Base-by-base conservation (phyloP, 2,113 vertebrate species). In the Scytalopus superciliaris region DNA sequence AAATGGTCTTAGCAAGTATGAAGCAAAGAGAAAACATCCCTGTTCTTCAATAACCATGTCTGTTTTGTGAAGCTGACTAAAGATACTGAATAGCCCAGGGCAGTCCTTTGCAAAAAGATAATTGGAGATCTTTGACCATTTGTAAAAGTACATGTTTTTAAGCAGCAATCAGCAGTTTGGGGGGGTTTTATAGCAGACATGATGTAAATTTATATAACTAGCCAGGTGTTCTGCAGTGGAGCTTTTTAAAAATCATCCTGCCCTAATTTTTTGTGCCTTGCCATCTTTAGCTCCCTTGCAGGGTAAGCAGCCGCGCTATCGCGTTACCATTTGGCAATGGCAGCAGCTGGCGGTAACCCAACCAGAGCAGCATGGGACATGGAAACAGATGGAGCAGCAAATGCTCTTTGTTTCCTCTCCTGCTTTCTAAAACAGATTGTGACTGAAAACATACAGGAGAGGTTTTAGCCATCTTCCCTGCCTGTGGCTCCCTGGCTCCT, bases 361-460 rank as follows among this genome's bases (percentile, higher is more conserved):
- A 74, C 33, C 28, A 3, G 28, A 85, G 78, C 87, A 94, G 63
- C 82, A 67, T n/a, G 62, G 74, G 89, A 91, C 4, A 4, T 0
- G 2, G 93, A 95, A 94, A 94, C 95, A 97, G 95, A 96, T 94
- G 93, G 89, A 93, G 40, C 55, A 88, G 93, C 94, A 96, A 96
- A 94, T 91, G 95, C 42, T 93, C 63, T 81, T 91, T 95, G 82
- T 85, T 93, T 89, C 79, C 70, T 57, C 33, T 87, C 74, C 45
- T 75, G 47, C 62, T 82, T 88, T 80, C 57, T 76, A 37, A 95
- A 96, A 56, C 79, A 90, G 67, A 89, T 53, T 92, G 75, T 84
- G 80, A 81, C 70, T 79, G 9, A 78, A 95, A 94, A 92, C 77
- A 85, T 69, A 47, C 53, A 75, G 77, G 7, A 63, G 27, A 75